A percentile compares a stretch with the other conserved stretches of the same genome.
Evolutionary conservation across 1,140 invertebrate species (phyloP).

Genomic region (Drosophila grimshawi): DNA sequence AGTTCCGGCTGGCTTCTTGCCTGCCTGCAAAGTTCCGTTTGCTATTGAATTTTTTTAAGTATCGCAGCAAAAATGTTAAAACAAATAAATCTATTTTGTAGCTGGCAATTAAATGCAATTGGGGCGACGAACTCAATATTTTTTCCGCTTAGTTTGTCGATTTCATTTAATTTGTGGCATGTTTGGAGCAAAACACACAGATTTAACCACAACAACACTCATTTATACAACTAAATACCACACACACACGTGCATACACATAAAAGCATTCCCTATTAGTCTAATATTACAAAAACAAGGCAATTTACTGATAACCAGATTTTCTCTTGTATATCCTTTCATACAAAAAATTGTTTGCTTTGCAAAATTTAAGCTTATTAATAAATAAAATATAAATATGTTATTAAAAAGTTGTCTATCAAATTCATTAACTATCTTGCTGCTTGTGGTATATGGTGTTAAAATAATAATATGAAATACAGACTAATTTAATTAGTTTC

Average conservation of each 20-base stretch:
- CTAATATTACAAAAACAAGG: conserved; percentile 35
- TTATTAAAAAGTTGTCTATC: no score
- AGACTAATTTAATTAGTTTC: no score
- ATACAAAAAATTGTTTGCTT: no score
- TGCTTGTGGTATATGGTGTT: no score
- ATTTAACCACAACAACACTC: conserved; percentile 10
- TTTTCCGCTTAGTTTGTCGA: conserved; percentile 47
- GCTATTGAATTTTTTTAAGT: conserved; percentile 3
- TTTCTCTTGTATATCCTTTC: conserved; percentile 1
- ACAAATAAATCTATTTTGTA: conserved; percentile 35
- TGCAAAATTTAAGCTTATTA: no score
- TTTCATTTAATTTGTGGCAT: conserved; percentile 45
- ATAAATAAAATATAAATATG: no score
- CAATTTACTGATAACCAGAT: not conserved
- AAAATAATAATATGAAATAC: no score
- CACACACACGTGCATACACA: not conserved
- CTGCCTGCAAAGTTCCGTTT: conserved; percentile 4
- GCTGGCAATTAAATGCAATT: conserved; percentile 19
- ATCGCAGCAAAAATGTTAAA: conserved; percentile 10
- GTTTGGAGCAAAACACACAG: conserved; percentile 13
- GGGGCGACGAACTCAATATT: conserved; percentile 21
- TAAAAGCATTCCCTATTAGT: conserved; percentile 24
- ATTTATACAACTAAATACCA: conserved; percentile 2
- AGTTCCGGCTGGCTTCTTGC: conserved; percentile 7
- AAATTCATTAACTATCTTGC: no score